A percentile compares a stretch with the other conserved stretches of the same genome.
Evolutionary conservation across 2,888 invertebrate species (phyloP).

Genomic region (Oxyteleia sp.): DNA sequence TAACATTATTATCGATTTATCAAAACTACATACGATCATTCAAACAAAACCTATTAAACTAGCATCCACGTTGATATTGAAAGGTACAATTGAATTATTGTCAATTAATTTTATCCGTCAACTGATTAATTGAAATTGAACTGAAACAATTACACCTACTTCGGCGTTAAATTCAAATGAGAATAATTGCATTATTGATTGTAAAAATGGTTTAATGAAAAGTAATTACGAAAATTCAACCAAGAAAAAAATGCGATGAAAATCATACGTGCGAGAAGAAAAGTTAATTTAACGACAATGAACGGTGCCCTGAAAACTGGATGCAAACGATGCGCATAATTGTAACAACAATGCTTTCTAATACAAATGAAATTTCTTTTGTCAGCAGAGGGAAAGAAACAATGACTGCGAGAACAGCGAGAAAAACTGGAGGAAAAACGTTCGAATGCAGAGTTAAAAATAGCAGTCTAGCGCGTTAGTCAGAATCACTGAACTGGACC

Average conservation of each 20-base stretch:
- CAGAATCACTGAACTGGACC: constrained; percentile 51
- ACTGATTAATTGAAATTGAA: constrained; percentile 14
- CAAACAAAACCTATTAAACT: constrained; percentile 9
- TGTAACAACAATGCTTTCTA: constrained; percentile 24
- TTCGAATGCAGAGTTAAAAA: constrained; percentile 58
- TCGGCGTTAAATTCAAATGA: constrained; percentile 8
- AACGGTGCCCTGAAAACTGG: not conserved
- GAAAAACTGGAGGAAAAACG: constrained; percentile 56
- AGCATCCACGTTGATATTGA: not conserved
- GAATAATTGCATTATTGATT: constrained; percentile 11
- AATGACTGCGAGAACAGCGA: constrained; percentile 30
- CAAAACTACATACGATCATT: constrained; percentile 2
- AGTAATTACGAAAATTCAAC: not conserved
- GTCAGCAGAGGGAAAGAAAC: constrained; percentile 23
- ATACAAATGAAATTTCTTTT: constrained; percentile 38
- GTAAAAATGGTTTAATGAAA: not conserved
- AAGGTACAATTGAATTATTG: constrained; percentile 15
- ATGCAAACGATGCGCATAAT: constrained; percentile 27
- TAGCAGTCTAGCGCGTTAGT: constrained; percentile 46
- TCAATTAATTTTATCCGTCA: constrained; percentile 11
- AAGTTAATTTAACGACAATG: constrained; percentile 22
- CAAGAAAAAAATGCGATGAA: not conserved
- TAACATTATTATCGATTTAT: not conserved
- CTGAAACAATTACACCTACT: constrained; percentile 16
- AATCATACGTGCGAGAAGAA: constrained; percentile 15